Percentiles rank a stretch among this genome's conserved stretches.
Conservation (phyloP, 2,797 vertebrate species). For the Lindbergichthys nudifrons region DNA sequence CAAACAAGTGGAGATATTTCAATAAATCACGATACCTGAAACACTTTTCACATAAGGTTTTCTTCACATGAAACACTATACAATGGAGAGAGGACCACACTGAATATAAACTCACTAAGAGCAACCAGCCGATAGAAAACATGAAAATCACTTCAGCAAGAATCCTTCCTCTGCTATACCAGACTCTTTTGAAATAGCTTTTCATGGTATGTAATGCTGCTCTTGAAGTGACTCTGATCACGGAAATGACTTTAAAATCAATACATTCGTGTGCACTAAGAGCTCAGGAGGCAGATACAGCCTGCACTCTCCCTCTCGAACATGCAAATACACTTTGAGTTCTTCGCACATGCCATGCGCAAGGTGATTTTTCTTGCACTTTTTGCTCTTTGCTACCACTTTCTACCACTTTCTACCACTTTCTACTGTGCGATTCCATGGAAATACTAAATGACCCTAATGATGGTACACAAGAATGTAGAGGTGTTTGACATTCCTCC, state of each 20-base stretch:
- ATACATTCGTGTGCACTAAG: slow-evolving; percentile 75
- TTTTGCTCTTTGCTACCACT: slow-evolving; percentile 60
- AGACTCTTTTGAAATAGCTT: slow-evolving; percentile 45
- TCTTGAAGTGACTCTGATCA: slow-evolving; percentile 61
- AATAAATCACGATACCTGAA: slow-evolving; percentile 53
- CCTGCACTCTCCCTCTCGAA: slow-evolving; percentile 68
- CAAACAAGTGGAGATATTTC: slow-evolving; percentile 31
- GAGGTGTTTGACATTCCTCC: slow-evolving; percentile 80
- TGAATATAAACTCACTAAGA: slow-evolving; percentile 45
- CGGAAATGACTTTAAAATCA: slow-evolving; percentile 72
- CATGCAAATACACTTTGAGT: slow-evolving; percentile 79
- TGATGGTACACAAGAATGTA: slow-evolving; percentile 71
- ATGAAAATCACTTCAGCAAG: slow-evolving; percentile 41
- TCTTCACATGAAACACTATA: slow-evolving; percentile 24
- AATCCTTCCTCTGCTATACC: slow-evolving; percentile 11
- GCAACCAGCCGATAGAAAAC: slow-evolving; percentile 35
- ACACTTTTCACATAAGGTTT: slow-evolving; percentile 11
- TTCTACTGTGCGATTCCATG: slow-evolving; percentile 55
- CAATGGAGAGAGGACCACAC: slow-evolving; percentile 4
- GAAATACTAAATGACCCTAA: slow-evolving; percentile 74
- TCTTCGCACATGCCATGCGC: slow-evolving; percentile 40
- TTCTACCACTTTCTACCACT: too few relatives aligned
- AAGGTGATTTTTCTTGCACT: slow-evolving; percentile 69
- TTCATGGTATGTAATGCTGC: slow-evolving; percentile 42
- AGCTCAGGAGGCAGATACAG: slow-evolving; percentile 67